Conservation (phyloP, 2,797 vertebrate genomes). For the Hippopotamyrus pictus region DNA sequence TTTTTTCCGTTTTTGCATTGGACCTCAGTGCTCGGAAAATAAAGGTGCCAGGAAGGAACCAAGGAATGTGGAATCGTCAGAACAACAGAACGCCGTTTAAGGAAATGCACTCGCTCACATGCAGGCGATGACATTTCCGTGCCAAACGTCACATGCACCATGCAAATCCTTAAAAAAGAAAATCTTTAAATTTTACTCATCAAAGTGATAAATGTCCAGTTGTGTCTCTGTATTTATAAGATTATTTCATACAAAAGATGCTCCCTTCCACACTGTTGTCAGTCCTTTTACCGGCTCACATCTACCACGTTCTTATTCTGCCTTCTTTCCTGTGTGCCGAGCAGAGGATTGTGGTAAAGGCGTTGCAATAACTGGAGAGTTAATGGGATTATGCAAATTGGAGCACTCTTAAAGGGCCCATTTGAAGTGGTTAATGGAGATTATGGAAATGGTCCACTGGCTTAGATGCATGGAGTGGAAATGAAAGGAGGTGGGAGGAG, state of each 20-base stretch:
- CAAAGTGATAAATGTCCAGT: conserved; percentile 21
- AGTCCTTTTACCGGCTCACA: conserved; percentile 25
- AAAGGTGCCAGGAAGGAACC: not conserved
- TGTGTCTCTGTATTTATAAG: conserved; percentile 30
- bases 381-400: conserved; percentile 57
- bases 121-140: not conserved
- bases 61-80: not conserved
- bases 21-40: not conserved
- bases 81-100: not conserved
- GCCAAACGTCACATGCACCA: not conserved
- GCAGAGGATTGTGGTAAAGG: conserved; percentile 47
- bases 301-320: conserved; percentile 29
- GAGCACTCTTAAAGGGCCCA: conserved; percentile 50
- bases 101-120: not conserved
- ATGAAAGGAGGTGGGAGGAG: conserved; percentile 46
- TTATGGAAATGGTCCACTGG: conserved; percentile 52
- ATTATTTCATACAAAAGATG: conserved; percentile 26
- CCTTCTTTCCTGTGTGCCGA: conserved; percentile 27
- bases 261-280: conserved; percentile 21
- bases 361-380: conserved; percentile 49
- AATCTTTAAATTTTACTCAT: conserved; percentile 10
- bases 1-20: not conserved
- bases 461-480: conserved; percentile 44
- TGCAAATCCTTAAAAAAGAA: not conserved
- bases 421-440: conserved; percentile 59